These are phyloP conservation scores for Gallinago nigripennis DNA, from an alignment of 2,797 vertebrate species.

Conservation along the genomic window DNA sequence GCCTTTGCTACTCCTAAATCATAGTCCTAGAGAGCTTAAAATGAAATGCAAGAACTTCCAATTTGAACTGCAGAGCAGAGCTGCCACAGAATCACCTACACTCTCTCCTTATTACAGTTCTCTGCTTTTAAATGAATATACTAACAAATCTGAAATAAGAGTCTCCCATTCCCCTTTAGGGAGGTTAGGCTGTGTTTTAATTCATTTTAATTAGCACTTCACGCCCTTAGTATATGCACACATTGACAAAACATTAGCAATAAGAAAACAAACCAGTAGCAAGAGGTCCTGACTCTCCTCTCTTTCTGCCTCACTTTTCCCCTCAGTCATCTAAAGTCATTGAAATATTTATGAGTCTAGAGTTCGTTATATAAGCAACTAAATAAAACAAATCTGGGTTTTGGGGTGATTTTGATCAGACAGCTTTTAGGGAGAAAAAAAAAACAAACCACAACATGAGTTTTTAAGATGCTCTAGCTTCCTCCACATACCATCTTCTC, in stretches of 20 bases:
- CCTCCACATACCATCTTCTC: background rate
- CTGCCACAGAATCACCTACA: background rate
- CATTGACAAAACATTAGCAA: background rate
- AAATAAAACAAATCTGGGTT: background rate
- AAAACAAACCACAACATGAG: too few species aligned
- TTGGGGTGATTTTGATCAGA: background rate
- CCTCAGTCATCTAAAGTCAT: background rate
- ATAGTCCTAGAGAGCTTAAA: background rate
- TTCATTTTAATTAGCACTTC: background rate
- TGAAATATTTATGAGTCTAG: background rate
- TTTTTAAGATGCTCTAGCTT: background rate
- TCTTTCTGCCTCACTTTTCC: background rate
- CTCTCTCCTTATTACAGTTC: background rate
- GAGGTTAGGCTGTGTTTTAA: background rate
- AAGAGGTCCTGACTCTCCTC: background rate
- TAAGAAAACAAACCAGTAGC: background rate
- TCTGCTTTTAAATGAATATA: background rate
- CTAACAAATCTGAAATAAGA: background rate
- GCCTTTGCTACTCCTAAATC: background rate
- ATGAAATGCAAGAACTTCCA: background rate
- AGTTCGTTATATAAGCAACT: background rate
- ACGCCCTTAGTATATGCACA: background rate
- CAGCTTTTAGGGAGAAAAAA: background rate
- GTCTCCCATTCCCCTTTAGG: background rate
- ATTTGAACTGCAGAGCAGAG: background rate